Conservation (phyloP, 2,113 vertebrate species). For the Vidua macroura region DNA sequence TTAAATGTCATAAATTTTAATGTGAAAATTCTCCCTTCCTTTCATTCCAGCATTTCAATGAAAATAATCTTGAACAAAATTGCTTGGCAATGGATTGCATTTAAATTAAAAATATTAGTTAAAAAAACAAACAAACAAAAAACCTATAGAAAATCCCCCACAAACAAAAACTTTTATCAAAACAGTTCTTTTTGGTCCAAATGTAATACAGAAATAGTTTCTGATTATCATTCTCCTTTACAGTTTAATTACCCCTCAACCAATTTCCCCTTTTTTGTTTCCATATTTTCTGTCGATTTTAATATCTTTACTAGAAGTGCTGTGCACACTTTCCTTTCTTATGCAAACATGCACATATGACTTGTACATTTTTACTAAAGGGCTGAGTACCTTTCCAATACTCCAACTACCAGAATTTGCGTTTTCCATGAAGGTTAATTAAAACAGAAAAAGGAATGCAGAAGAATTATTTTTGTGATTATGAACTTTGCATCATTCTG, state of each 20-base stretch:
- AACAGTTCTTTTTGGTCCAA: background rate
- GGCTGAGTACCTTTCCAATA: background rate
- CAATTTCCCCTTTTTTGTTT: background rate
- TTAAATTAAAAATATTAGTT: background rate
- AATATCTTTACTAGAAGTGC: background rate
- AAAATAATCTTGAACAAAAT: background rate
- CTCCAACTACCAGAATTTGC: background rate
- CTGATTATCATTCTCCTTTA: background rate
- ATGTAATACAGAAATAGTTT: background rate
- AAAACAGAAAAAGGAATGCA: background rate
- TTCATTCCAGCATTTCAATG: background rate
- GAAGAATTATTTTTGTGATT: background rate
- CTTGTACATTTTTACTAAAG: background rate
- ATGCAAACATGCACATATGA: background rate
- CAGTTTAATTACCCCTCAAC: background rate
- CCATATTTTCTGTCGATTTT: background rate
- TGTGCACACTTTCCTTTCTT: background rate
- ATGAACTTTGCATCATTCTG: background rate
- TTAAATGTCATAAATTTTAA: background rate
- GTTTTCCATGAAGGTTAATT: background rate
- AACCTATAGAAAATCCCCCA: fast-evolving
- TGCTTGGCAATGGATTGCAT: background rate
- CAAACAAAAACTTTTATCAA: background rate
- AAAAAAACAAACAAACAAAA: background rate
- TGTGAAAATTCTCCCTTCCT: background rate